Evolutionary conservation across 2,113 vertebrate genomes (phyloP).

Genomic region (Mungos mungo): DNA sequence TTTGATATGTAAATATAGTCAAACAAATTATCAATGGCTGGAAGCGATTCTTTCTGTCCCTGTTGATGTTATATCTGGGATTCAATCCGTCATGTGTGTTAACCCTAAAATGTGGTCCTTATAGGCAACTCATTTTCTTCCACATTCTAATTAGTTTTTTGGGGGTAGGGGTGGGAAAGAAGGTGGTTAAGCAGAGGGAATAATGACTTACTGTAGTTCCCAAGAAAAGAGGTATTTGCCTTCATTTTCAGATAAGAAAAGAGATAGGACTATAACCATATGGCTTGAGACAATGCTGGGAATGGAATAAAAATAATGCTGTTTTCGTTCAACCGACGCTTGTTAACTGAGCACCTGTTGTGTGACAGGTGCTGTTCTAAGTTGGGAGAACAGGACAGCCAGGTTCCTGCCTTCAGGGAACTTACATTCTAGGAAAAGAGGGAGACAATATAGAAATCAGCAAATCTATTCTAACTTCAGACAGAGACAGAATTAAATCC

Average conservation of each 20-base stretch:
- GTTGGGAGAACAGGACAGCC: background rate
- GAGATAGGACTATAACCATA: background rate
- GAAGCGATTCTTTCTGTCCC: background rate
- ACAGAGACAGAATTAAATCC: background rate
- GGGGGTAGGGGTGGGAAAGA: fast-evolving
- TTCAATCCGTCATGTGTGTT: background rate
- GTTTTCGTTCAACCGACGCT: background rate
- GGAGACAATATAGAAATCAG: background rate
- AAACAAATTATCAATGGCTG: background rate
- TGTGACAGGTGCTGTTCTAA: background rate
- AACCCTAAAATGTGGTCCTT: background rate
- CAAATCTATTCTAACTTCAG: background rate
- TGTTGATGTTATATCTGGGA: background rate
- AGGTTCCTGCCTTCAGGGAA: background rate
- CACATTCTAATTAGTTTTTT: background rate
- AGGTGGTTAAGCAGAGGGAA: background rate
- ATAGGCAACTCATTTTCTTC: background rate
- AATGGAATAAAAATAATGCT: background rate
- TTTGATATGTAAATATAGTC: background rate
- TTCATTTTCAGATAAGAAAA: background rate
- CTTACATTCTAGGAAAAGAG: background rate
- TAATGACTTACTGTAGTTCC: background rate
- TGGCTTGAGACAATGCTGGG: background rate
- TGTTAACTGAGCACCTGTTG: background rate
- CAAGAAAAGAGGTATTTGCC: background rate